Conservation (phyloP, 2,888 invertebrate genomes). For the Cactoblastis cactorum region DNA sequence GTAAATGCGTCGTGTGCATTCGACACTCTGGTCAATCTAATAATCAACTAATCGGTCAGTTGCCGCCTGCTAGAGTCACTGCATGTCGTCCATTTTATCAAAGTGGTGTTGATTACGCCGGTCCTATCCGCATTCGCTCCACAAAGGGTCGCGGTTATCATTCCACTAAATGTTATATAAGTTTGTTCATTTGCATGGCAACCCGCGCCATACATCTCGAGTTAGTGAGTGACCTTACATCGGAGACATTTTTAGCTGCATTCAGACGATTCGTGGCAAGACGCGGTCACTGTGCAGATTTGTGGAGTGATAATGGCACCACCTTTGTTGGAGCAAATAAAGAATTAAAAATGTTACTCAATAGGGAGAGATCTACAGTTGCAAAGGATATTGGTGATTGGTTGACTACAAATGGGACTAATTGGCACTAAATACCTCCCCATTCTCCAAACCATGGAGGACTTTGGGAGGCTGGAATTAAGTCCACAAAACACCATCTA, state of each 20-base stretch:
- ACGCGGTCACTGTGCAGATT: slow-evolving; percentile 16
- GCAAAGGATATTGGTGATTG: no score
- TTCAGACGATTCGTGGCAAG: slow-evolving; percentile 19
- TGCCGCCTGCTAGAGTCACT: slow-evolving; percentile 23
- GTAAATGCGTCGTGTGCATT: no score
- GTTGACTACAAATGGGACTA: background rate
- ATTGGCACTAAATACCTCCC: slow-evolving; percentile 15
- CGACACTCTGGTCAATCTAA: no score
- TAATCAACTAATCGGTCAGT: slow-evolving; percentile 19
- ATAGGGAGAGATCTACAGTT: background rate
- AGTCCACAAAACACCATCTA: slow-evolving; percentile 5
- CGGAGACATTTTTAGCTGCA: slow-evolving; percentile 25
- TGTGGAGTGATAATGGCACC: slow-evolving; percentile 21
- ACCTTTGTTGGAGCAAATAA: slow-evolving; percentile 19
- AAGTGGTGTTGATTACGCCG: slow-evolving; percentile 15
- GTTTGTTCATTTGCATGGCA: slow-evolving; percentile 20
- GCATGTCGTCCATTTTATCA: slow-evolving; percentile 21
- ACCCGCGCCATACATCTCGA: slow-evolving; percentile 31
- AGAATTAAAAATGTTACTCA: slow-evolving; percentile 4
- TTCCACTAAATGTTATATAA: background rate
- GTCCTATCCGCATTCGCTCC: slow-evolving; percentile 14
- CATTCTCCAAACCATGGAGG: slow-evolving; percentile 14
- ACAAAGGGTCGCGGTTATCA: slow-evolving; percentile 16
- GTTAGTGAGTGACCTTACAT: slow-evolving; percentile 26
- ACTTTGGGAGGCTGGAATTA: slow-evolving; percentile 7